phyloP scores from a whole-genome alignment of 2,888 invertebrate genomes.

The Eristalis pertinax region DNA sequence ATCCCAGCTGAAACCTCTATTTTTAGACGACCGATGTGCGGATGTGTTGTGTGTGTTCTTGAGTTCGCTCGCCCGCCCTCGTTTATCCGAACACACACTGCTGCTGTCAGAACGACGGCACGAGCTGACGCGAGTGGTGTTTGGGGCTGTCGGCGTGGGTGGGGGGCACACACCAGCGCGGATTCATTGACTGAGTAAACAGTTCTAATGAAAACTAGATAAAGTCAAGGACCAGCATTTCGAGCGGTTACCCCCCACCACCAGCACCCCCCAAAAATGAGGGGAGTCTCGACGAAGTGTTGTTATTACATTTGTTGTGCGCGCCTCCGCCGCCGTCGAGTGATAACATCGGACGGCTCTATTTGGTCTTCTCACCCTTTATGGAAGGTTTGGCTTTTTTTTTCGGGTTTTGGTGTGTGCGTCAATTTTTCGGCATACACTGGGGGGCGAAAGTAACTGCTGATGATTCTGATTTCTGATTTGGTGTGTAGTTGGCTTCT shows the following conservation, averaged over 20 bases:
- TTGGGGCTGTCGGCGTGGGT: background rate
- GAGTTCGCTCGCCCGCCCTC: no score
- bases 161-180: background rate
- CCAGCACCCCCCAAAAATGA: background rate
- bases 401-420: background rate
- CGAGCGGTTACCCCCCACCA: background rate
- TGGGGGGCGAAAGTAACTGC: background rate
- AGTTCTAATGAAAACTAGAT: constrained; percentile 45
- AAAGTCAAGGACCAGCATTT: constrained; percentile 37
- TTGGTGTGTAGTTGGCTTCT: no score
- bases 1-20: constrained; percentile 11
- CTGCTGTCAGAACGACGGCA: no score
- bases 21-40: constrained; percentile 10
- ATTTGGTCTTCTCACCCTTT: background rate
- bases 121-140: no score
- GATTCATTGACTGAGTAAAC: constrained; percentile 46
- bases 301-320: constrained; percentile 42
- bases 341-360: constrained; percentile 6
- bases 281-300: constrained; percentile 9
- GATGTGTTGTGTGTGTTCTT: background rate
- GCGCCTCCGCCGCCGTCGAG: background rate
- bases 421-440: constrained; percentile 12
- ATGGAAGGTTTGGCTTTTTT: background rate
- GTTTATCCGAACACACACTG: constrained; percentile 40
- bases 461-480: no score